Conservation (phyloP, 2,888 invertebrate species). For the Drosophila vallismaia region DNA sequence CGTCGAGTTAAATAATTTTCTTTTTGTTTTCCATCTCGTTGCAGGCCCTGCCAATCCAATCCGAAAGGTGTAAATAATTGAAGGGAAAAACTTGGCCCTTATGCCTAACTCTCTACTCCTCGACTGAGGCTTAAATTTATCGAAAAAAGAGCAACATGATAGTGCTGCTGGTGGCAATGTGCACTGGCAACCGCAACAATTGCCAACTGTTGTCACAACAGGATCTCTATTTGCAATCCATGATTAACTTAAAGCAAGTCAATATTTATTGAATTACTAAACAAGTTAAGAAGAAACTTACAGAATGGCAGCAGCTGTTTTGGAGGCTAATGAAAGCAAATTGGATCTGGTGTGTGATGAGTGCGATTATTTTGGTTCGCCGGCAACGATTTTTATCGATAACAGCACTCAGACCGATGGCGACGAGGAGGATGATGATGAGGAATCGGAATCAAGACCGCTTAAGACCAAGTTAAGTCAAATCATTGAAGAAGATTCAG, state of each 20-base stretch:
- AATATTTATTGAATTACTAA: slow-evolving; percentile 6
- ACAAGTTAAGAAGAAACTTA: background rate
- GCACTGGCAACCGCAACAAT: slow-evolving; percentile 23
- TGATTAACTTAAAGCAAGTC: slow-evolving; percentile 21
- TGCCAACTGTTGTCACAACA: slow-evolving; percentile 18
- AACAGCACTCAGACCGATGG: slow-evolving; percentile 71
- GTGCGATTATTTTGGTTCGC: slow-evolving; percentile 62
- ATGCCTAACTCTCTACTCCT: slow-evolving; percentile 9
- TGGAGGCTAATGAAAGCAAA: slow-evolving; percentile 48
- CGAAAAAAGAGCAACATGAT: slow-evolving; percentile 23
- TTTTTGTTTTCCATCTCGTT: slow-evolving; percentile 30
- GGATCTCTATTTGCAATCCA: slow-evolving; percentile 38
- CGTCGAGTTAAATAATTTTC: slow-evolving; percentile 30
- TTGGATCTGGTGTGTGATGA: slow-evolving; percentile 57
- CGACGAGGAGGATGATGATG: slow-evolving; percentile 42
- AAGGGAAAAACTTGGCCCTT: slow-evolving; percentile 33
- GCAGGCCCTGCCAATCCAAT: slow-evolving; percentile 36
- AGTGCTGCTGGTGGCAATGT: slow-evolving; percentile 10
- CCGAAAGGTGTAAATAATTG: slow-evolving; percentile 41
- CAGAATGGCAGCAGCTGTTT: slow-evolving; percentile 71
- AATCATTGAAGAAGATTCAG: slow-evolving; percentile 42
- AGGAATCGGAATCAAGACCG: slow-evolving; percentile 27
- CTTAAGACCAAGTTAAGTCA: slow-evolving; percentile 38
- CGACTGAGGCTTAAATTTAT: slow-evolving; percentile 7
- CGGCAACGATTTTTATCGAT: slow-evolving; percentile 63